phyloP scores from a whole-genome alignment of 2,797 vertebrate genomes.

The Rhodeus uyekii region DNA sequence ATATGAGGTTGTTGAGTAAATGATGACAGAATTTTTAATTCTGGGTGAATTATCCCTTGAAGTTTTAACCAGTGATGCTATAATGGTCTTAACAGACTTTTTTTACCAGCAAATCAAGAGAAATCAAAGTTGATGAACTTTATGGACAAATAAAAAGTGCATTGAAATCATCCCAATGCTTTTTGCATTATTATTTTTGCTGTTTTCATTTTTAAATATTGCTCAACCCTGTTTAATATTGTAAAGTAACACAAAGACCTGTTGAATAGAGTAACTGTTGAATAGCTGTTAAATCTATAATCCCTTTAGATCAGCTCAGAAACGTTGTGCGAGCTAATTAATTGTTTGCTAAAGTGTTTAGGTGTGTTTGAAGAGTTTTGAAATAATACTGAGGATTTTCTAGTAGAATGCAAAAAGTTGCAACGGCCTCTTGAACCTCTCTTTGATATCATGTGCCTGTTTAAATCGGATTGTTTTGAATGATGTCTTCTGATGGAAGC shows the following conservation, averaged over 20 bases:
- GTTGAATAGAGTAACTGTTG: not conserved
- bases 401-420: not conserved
- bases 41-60: not conserved
- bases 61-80: not conserved
- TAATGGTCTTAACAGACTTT: not conserved
- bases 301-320: slow-evolving; percentile 15
- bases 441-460: slow-evolving; percentile 38
- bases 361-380: slow-evolving; percentile 16
- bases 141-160: not conserved
- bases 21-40: not conserved
- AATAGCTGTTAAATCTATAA: slow-evolving; percentile 2
- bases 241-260: slow-evolving; percentile 2
- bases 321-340: slow-evolving; percentile 22
- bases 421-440: not conserved
- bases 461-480: slow-evolving; percentile 23
- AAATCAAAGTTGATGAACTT: not conserved
- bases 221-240: not conserved
- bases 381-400: slow-evolving; percentile 16
- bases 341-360: not conserved
- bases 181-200: too few relatives aligned
- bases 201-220: slow-evolving; percentile 1
- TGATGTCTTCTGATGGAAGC: not conserved
- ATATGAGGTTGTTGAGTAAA: not conserved
- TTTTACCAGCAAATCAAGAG: not conserved
- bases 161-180: not conserved